Percentiles rank a stretch among this genome's conserved stretches.
Evolutionary conservation across 2,113 vertebrate genomes (phyloP).

Genomic region (Upupa epops): DNA sequence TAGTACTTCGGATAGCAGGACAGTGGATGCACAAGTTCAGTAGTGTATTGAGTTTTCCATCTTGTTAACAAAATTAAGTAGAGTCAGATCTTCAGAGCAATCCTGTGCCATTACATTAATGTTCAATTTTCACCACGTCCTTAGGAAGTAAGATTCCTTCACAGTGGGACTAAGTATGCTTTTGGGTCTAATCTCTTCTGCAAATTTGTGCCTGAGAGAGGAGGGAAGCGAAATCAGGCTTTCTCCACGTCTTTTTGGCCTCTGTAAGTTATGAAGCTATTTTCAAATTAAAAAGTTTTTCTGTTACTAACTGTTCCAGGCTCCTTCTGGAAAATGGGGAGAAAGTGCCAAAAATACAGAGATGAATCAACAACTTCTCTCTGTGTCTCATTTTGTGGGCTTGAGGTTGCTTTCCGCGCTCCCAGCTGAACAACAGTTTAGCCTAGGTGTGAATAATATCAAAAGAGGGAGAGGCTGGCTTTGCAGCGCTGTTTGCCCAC

Average conservation of each 20-base stretch:
- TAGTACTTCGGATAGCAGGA: background rate
- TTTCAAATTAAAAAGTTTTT: slow-evolving; percentile 70
- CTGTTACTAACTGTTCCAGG: slow-evolving; percentile 66
- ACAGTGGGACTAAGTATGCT: background rate
- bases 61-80: slow-evolving; percentile 21
- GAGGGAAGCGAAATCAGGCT: background rate
- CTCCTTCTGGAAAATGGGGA: slow-evolving; percentile 64
- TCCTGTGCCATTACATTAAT: background rate
- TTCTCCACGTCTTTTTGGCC: slow-evolving; percentile 50
- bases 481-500: slow-evolving; percentile 49
- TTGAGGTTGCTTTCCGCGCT: slow-evolving; percentile 57
- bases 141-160: slow-evolving; percentile 1
- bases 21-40: background rate
- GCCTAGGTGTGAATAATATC: slow-evolving; percentile 57
- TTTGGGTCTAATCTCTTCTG: background rate
- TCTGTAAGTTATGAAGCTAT: slow-evolving; percentile 60
- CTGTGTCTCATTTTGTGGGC: slow-evolving; percentile 58
- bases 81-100: background rate
- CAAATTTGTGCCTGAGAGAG: background rate
- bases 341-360: slow-evolving; percentile 64
- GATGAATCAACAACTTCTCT: slow-evolving; percentile 62
- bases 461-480: slow-evolving; percentile 44
- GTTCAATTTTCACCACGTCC: slow-evolving; percentile 5
- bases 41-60: slow-evolving; percentile 8
- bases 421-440: slow-evolving; percentile 50